Percentiles rank a stretch among this genome's conserved stretches.
Evolutionary conservation across 2,797 vertebrate species (phyloP).

Genomic region (Luscinia luscinia): DNA sequence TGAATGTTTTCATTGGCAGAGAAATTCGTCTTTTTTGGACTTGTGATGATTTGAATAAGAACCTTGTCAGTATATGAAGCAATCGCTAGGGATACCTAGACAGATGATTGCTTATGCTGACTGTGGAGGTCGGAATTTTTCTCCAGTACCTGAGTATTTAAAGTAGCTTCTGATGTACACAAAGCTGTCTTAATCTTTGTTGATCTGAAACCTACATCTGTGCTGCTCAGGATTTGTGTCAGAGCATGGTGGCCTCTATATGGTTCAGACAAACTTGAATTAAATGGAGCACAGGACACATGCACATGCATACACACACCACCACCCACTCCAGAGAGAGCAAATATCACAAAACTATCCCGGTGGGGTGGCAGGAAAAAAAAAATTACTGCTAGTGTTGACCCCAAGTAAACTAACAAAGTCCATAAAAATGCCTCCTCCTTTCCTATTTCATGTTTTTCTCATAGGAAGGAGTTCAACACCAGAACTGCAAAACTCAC

Average conservation of each 20-base stretch:
- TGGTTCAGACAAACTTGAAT: background rate
- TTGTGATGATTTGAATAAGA: background rate
- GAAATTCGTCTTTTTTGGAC: background rate
- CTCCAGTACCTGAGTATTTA: background rate
- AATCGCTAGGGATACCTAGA: background rate
- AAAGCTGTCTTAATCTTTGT: background rate
- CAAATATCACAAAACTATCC: background rate
- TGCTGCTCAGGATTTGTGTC: background rate
- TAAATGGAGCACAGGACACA: background rate
- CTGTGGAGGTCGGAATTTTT: background rate
- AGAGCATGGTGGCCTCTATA: background rate
- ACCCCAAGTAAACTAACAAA: background rate
- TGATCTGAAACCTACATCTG: background rate
- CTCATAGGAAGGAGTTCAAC: constrained; percentile 75
- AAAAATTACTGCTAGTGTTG: background rate
- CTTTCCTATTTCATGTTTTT: background rate
- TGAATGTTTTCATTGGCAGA: background rate
- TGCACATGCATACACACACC: accelerated
- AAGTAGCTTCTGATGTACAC: background rate
- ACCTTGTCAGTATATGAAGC: background rate
- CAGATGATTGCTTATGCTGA: background rate
- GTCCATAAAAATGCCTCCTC: background rate
- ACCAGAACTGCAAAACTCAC: constrained; percentile 88
- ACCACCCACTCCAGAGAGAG: background rate
- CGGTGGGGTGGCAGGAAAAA: background rate